Percentiles rank a stretch among this genome's conserved stretches.
phyloP scores from a whole-genome alignment of 2,888 invertebrate genomes.

The Lasioglossum lativentre region DNA sequence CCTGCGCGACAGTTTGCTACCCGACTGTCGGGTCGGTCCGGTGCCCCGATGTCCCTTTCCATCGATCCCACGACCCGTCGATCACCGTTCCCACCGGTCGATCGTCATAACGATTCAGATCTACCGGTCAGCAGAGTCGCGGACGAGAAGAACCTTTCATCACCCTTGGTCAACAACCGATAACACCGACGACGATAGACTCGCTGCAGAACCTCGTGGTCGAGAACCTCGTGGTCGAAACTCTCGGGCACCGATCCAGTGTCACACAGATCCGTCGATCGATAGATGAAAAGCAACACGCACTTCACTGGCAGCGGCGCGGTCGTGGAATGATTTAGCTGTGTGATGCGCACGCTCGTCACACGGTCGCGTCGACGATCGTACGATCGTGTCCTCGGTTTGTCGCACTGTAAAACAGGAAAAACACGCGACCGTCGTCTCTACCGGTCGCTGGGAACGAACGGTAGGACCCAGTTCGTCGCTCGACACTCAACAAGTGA shows the following conservation, averaged over 20 bases:
- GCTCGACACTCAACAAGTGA: conserved; percentile 84
- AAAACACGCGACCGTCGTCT: conserved; percentile 41
- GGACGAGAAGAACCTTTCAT: conserved; percentile 30
- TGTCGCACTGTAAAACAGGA: background rate
- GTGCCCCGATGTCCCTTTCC: conserved; percentile 34
- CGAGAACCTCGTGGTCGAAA: background rate
- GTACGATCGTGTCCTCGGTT: background rate
- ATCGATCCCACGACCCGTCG: conserved; percentile 22
- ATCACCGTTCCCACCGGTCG: conserved; percentile 27
- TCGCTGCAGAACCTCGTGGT: background rate
- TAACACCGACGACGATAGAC: background rate
- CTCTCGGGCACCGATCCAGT: background rate
- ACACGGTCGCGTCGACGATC: background rate
- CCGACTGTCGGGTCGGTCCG: conserved; percentile 6
- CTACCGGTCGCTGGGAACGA: conserved; percentile 57
- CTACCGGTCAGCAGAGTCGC: background rate
- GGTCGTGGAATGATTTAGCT: background rate
- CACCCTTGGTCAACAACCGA: background rate
- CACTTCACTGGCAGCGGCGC: conserved; percentile 12
- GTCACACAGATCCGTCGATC: conserved; percentile 2
- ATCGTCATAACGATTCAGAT: background rate
- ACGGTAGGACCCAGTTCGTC: conserved; percentile 75
- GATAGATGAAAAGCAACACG: background rate
- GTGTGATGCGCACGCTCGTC: conserved; percentile 1
- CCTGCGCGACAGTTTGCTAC: conserved; percentile 30